A percentile compares a stretch with the other conserved stretches of the same genome.
Conservation (phyloP, 1,140 invertebrate genomes). For the Zaprionus davidi region DNA sequence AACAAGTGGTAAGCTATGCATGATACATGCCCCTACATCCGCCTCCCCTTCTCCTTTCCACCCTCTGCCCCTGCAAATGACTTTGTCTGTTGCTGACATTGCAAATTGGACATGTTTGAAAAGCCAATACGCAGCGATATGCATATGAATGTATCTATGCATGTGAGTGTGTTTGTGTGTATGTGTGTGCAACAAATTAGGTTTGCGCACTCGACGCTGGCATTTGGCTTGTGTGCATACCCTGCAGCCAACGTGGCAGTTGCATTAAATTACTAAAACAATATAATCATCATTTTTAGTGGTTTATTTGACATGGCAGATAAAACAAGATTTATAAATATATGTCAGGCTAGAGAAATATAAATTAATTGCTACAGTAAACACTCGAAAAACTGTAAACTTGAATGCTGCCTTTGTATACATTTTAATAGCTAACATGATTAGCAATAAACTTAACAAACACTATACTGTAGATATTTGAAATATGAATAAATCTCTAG, state of each 20-base stretch:
- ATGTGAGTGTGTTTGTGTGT: not conserved
- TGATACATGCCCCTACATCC: not conserved
- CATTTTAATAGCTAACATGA: too few relatives aligned
- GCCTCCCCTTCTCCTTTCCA: not conserved
- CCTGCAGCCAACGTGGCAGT: not conserved
- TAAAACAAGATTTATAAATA: not conserved
- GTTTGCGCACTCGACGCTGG: not conserved
- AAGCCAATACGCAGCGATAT: constrained; percentile 10
- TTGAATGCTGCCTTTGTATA: too few relatives aligned
- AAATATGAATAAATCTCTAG: too few relatives aligned
- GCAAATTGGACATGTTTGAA: constrained; percentile 35
- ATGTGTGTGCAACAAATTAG: constrained; percentile 18
- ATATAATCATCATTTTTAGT: not conserved
- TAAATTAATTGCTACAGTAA: not conserved
- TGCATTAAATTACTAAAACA: not conserved
- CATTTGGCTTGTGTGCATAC: not conserved
- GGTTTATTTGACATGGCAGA: not conserved
- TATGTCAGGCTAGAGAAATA: not conserved
- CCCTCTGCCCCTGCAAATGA: not conserved
- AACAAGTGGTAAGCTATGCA: constrained; percentile 55
- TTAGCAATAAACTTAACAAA: too few relatives aligned
- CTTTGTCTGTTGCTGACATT: constrained; percentile 4
- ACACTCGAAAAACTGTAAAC: not conserved
- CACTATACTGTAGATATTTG: fast-evolving
- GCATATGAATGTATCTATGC: not conserved